phyloP scores from a whole-genome alignment of 2,888 invertebrate genomes.

The Lasioglossum morio region DNA sequence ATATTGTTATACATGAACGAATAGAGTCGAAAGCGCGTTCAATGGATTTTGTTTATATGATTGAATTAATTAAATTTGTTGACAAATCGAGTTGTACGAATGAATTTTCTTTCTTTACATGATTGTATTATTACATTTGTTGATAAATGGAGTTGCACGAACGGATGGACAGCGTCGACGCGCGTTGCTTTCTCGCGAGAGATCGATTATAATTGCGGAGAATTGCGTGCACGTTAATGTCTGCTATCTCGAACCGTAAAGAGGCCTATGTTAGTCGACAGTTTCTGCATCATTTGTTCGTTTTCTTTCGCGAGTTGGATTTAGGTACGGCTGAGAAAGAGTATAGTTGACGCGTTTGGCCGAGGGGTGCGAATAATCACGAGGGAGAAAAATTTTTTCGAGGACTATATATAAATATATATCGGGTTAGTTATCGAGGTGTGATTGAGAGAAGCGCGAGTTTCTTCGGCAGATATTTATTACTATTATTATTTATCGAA shows the following conservation, averaged over 20 bases:
- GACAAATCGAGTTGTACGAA: no score
- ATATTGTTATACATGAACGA: no score
- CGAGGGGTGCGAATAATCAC: constrained; percentile 28
- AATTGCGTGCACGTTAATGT: constrained; percentile 5
- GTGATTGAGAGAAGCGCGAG: constrained; percentile 59
- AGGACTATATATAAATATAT: constrained; percentile 50
- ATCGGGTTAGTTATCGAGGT: constrained; percentile 57
- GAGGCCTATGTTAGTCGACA: constrained; percentile 56
- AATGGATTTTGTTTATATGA: no score
- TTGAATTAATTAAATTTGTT: no score
- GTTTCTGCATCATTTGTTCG: constrained; percentile 1
- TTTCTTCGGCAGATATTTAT: constrained; percentile 72
- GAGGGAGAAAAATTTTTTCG: constrained; percentile 57
- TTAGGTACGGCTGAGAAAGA: constrained; percentile 29
- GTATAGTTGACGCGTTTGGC: constrained; percentile 45
- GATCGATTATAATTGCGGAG: constrained; percentile 17
- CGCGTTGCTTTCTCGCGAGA: constrained; percentile 46
- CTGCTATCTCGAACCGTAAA: constrained; percentile 6
- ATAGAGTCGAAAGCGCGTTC: no score
- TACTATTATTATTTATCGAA: constrained; percentile 72
- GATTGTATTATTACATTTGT: neutral
- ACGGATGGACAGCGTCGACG: neutral
- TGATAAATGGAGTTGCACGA: neutral
- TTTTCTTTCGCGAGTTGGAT: constrained; percentile 43
- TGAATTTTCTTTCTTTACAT: neutral